Percentiles rank a stretch among this genome's conserved stretches.
These are phyloP conservation scores for Halictus rubicundus DNA, from an alignment of 1,140 invertebrate genomes.

Conservation along the genomic window DNA sequence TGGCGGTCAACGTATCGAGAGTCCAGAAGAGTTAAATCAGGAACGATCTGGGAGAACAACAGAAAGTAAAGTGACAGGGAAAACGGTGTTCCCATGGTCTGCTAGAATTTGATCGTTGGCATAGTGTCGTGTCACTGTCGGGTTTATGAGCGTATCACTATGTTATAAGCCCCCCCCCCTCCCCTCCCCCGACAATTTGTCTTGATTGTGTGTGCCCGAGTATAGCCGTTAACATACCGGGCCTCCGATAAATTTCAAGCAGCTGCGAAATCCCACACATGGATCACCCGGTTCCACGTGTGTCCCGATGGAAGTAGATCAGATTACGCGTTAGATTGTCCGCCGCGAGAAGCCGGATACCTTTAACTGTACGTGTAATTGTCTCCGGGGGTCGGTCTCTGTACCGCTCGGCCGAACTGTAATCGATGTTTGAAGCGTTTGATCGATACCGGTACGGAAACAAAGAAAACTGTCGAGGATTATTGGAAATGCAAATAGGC, in stretches of 20 bases:
- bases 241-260: conserved; percentile 30
- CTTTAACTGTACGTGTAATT: conserved; percentile 21
- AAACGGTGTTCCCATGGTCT: background rate
- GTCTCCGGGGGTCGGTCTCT: background rate
- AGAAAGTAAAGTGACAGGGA: too few species aligned
- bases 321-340: conserved; percentile 45
- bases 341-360: conserved; percentile 9
- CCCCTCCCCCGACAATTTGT: conserved; percentile 28
- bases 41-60: too few species aligned
- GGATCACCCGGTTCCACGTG: conserved; percentile 13
- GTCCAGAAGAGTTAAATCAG: too few species aligned
- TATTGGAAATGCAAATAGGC: conserved; percentile 1
- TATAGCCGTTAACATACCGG: conserved; percentile 22
- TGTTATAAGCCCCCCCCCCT: conserved; percentile 16
- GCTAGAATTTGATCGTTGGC: background rate
- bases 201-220: conserved; percentile 21
- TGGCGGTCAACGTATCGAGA: too few species aligned
- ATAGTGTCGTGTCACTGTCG: background rate
- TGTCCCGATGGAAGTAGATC: conserved; percentile 17
- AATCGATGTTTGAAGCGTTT: background rate
- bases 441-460: background rate
- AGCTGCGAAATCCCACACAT: conserved; percentile 28
- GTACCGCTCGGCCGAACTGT: background rate
- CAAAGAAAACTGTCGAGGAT: conserved; percentile 3
- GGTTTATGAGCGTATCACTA: background rate